Base-by-base conservation (phyloP, 2,113 vertebrate species). In the Talpa occidentalis region DNA sequence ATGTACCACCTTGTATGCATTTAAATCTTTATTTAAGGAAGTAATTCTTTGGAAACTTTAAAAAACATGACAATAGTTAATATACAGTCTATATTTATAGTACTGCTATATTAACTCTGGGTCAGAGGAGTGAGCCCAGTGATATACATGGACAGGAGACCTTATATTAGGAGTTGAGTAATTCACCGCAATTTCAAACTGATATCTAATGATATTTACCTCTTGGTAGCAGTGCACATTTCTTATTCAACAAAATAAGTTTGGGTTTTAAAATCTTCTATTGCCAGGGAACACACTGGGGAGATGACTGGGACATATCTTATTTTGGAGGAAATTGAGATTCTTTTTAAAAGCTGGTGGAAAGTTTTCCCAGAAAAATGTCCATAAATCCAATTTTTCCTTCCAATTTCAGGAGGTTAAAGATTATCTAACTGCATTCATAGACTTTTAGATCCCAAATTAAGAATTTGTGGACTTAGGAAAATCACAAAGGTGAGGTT, bases 301-400 rank as follows among this genome's bases (percentile, higher is more conserved):
- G 56, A 64, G 17, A 66, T 11, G 35, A 42, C 59, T 62, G 21
- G 17, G 73, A 81, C 77, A 67, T 40, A 89, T 2, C 5, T 87
- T 24, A 26, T 12, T 70, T 40, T 15, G 32, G 15, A 32, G 47
- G 24, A 44, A 69, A 90, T 49, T 88, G n/a, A 92, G 30, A 81
- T 85, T 56, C 44, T 24, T 92, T 83, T 62, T 64, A 74, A 92
- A 94, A 69, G 60, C 19, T 87, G 32, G 30, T 66, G 16, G 76
- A 89, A 86, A 47, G 3, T 76, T 89, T 92, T 73, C 70, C 37
- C 26, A 93, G n/a, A 81, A 90, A 78, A 87, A 79, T 22, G 40
- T 8, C 37, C 42, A 22, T 52, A 37, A 64, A 54, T 30, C 5
- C 17, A 94, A 90, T 40, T 85, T 93, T 81, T 56, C 35, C n/a